phyloP scores from a whole-genome alignment of 1,140 invertebrate species.

The Anthonomus grandis region DNA sequence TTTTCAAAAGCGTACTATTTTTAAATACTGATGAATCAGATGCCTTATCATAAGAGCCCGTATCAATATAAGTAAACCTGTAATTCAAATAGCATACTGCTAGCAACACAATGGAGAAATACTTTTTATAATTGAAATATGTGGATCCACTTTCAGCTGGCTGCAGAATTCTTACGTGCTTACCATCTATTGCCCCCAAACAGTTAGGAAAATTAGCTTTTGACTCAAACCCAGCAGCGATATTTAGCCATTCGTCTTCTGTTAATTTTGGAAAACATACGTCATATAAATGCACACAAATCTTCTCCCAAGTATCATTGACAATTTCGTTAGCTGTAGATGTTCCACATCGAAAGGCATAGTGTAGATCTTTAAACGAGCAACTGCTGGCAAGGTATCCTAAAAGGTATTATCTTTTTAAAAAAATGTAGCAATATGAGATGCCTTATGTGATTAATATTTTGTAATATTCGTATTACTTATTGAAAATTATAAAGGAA shows the following conservation, averaged over 20 bases:
- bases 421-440: conserved; percentile 1
- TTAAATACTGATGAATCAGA: background rate
- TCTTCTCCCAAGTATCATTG: conserved; percentile 35
- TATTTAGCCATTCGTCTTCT: conserved; percentile 10
- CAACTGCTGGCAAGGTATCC: conserved; percentile 32
- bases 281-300: conserved; percentile 38
- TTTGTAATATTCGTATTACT: conserved; percentile 6
- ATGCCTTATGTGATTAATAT: conserved; percentile 4
- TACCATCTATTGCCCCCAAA: too few species aligned
- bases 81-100: background rate
- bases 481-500: background rate
- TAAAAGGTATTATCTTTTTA: conserved; percentile 23
- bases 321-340: conserved; percentile 34
- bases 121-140: background rate
- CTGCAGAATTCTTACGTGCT: conserved; percentile 43
- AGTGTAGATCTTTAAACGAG: conserved; percentile 34
- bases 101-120: background rate
- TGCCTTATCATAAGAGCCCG: background rate
- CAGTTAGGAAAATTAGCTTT: conserved; percentile 45
- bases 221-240: conserved; percentile 35
- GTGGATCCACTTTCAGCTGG: conserved; percentile 18
- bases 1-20: conserved; percentile 3
- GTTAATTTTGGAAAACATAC: background rate
- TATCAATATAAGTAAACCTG: too few species aligned
- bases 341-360: conserved; percentile 31